Conservation (phyloP, 1,140 invertebrate genomes). For the Hyphantria cunea region DNA sequence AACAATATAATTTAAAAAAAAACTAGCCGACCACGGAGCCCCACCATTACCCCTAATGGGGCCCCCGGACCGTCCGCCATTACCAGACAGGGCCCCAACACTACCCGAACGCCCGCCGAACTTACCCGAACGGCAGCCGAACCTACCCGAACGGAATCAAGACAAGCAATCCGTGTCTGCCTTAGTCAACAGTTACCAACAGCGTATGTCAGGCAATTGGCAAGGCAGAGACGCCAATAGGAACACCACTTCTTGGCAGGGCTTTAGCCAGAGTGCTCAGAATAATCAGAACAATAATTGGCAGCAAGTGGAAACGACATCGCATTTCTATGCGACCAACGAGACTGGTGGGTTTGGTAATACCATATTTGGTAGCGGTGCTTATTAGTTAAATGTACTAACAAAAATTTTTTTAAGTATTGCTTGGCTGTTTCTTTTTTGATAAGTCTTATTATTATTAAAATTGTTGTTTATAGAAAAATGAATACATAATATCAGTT, state of each 20-base stretch:
- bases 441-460: no score
- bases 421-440: no score
- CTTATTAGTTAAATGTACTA: not conserved
- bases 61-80: constrained; percentile 40
- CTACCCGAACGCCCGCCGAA: constrained; percentile 46
- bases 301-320: constrained; percentile 57
- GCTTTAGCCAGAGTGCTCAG: constrained; percentile 20
- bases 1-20: not conserved
- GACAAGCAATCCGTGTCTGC: constrained; percentile 58
- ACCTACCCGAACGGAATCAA: constrained; percentile 34
- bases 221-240: constrained; percentile 48
- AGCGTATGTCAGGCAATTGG: constrained; percentile 54
- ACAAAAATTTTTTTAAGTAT: not conserved
- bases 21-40: constrained; percentile 34
- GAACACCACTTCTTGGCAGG: constrained; percentile 35
- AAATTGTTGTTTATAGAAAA: no score
- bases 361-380: not conserved
- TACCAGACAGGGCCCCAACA: constrained; percentile 39
- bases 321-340: constrained; percentile 72
- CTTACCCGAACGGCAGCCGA: constrained; percentile 43
- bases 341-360: constrained; percentile 66
- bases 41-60: constrained; percentile 33
- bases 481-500: no score
- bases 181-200: constrained; percentile 70
- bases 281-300: constrained; percentile 55